Conservation (phyloP, 2,113 vertebrate genomes). For the Cyanoderma ruficeps region DNA sequence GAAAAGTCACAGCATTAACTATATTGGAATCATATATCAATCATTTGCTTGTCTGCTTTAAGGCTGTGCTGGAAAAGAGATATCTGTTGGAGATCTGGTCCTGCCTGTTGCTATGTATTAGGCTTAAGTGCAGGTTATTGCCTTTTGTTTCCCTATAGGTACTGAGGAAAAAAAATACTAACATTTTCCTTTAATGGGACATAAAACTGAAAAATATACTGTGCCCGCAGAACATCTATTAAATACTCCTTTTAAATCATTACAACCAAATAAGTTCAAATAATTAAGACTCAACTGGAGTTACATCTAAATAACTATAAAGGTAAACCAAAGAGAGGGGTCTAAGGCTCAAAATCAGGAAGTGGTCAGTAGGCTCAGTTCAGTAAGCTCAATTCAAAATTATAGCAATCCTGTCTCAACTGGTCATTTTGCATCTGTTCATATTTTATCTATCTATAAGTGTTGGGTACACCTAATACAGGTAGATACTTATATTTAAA, state of each 20-base stretch:
- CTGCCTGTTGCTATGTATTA: background rate
- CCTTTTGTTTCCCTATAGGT: background rate
- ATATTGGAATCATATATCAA: background rate
- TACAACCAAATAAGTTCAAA: background rate
- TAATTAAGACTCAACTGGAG: background rate
- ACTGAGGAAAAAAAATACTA: background rate
- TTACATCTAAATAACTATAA: background rate
- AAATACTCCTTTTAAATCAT: background rate
- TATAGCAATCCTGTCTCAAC: background rate
- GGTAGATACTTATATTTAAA: background rate
- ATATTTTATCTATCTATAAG: background rate
- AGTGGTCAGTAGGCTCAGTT: background rate
- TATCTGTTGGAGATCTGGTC: background rate
- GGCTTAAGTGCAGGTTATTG: background rate
- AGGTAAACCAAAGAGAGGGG: background rate
- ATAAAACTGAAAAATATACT: background rate
- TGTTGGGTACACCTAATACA: background rate
- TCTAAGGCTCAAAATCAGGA: background rate
- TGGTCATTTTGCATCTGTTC: background rate
- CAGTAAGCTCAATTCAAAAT: background rate
- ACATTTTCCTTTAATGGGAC: background rate
- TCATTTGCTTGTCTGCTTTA: background rate
- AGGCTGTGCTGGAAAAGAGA: background rate
- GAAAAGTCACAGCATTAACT: background rate
- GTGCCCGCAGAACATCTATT: background rate